phyloP scores from a whole-genome alignment of 2,797 vertebrate species.

The Botia almorhae region DNA sequence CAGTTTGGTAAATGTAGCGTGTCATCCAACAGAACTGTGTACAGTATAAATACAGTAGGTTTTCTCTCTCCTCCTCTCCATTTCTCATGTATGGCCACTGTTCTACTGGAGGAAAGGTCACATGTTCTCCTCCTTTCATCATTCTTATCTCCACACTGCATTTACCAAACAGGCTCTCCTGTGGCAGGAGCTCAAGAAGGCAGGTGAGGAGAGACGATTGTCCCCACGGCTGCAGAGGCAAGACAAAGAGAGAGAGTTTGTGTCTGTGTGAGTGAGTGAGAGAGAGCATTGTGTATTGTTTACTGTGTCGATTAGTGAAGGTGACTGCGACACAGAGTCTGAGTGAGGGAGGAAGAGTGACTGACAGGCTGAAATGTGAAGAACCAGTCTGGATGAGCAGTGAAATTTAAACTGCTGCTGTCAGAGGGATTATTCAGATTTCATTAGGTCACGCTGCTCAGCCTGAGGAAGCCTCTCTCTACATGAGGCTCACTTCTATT shows the following conservation, averaged over 20 bases:
- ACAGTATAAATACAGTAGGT: too few species aligned
- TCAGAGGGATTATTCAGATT: constrained; percentile 67
- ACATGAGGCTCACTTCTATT: constrained; percentile 54
- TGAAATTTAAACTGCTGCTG: constrained; percentile 72
- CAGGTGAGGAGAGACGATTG: constrained; percentile 61
- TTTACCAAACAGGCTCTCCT: constrained; percentile 68
- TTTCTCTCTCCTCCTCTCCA: constrained; percentile 1
- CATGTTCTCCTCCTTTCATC: constrained; percentile 70
- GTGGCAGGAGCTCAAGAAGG: constrained; percentile 67
- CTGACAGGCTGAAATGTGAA: constrained; percentile 67
- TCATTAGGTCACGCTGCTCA: constrained; percentile 59
- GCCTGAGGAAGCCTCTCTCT: constrained; percentile 25
- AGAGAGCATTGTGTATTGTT: constrained; percentile 68
- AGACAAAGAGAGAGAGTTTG: constrained; percentile 61
- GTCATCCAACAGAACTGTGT: constrained; percentile 18
- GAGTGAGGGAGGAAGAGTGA: constrained; percentile 48
- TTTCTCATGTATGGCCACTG: constrained; percentile 45
- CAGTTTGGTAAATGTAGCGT: too few species aligned
- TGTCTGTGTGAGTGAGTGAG: constrained; percentile 51
- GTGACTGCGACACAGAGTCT: constrained; percentile 58
- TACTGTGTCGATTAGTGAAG: constrained; percentile 72
- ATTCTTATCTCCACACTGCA: constrained; percentile 69
- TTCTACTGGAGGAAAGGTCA: constrained; percentile 67
- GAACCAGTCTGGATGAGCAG: constrained; percentile 66
- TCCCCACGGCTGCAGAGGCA: constrained; percentile 68